These are phyloP conservation scores for Cydia splendana DNA, from an alignment of 1,140 invertebrate species.

Conservation along the genomic window DNA sequence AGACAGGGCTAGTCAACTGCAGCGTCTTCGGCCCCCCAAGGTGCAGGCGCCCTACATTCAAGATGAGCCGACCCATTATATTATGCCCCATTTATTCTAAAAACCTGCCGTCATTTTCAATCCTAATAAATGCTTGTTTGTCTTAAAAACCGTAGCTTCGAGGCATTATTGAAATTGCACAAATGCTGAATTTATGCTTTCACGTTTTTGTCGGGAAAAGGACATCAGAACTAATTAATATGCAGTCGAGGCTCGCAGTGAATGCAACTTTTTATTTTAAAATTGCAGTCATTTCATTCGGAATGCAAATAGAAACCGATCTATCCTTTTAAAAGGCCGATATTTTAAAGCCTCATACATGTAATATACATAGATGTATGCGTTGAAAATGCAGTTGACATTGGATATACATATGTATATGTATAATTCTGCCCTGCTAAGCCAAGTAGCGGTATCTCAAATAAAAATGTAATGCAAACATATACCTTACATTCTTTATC, in stretches of 20 bases:
- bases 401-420: too few species aligned
- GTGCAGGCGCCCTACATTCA: slow-evolving; percentile 1
- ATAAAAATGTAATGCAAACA: too few species aligned
- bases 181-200: neutral
- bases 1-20: neutral
- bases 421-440: too few species aligned
- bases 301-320: too few species aligned
- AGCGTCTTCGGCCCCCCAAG: neutral
- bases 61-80: neutral
- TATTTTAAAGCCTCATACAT: too few species aligned
- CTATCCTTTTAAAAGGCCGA: too few species aligned
- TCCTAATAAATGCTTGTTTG: neutral
- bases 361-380: too few species aligned
- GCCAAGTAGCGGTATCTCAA: too few species aligned
- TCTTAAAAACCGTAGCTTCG: neutral
- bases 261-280: neutral
- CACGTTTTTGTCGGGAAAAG: neutral
- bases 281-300: neutral
- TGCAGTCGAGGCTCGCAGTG: neutral
- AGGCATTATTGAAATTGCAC: neutral
- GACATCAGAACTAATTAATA: neutral
- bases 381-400: too few species aligned
- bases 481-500: too few species aligned
- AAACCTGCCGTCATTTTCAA: neutral
- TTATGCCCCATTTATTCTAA: neutral